Evolutionary conservation across 2,888 invertebrate species (phyloP), one percentile per base, ranked within the genome.

Genomic region (Diabrotica balteata): DNA sequence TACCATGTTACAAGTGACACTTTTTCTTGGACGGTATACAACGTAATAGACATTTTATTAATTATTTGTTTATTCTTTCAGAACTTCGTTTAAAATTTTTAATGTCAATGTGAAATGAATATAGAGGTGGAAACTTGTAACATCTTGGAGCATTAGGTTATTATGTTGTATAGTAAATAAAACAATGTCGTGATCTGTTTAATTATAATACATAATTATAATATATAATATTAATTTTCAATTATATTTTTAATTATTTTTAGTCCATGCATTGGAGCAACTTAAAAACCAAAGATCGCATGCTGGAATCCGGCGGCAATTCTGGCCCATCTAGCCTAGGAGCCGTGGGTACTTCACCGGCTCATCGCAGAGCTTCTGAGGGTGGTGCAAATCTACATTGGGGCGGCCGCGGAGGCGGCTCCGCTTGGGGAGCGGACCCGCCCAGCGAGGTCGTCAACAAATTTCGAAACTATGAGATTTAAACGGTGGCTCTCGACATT

Each of bases 231-330:
- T 32, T 32, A 32, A 32, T 32, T 32, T 4, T 2, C 4, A 32
- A 32, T 32, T 32, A 32, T 32, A 2, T 32, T 32, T 32, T 32
- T 4, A 32, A 42, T 63, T 57, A 17, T 51, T 57, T 32, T 46
- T 87, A 96, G 91, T 94, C 95, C 61, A 94, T 96, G 93, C 96
- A 96, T 82, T 96, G 96, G 96, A 90, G 92, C 72, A 93, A 92
- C 71, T 93, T 94, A 50, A 95, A 94, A 84, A 94, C 94, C 76
- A 94, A 95, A 85, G 94, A 95, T 78, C 91, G 95, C 74, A 96
- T 95, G 95, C 81, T 94, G 80, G 87, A 88, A 66, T 89, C 88
- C 68, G 82, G 86, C 1, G 87, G 86, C n/a, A 87, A 87, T 3
- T 85, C 86, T 8, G 87, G 88, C 43, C 89, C 91, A 81, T 74